Conservation (phyloP, 92 coral and sea anemone species). For the Meandrina meandrites region DNA sequence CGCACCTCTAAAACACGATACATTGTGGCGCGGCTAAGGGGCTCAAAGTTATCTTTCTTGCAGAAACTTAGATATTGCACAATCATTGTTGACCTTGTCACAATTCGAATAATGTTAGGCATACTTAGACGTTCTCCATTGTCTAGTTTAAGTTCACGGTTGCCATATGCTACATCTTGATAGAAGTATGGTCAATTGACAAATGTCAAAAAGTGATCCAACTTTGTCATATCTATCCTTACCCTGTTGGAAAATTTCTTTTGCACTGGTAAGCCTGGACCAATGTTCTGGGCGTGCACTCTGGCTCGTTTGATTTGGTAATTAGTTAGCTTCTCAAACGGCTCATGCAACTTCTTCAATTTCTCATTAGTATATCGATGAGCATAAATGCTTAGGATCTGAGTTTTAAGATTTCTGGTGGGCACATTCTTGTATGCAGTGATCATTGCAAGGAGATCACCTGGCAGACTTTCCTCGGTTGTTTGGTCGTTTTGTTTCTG, state of each 20-base stretch:
- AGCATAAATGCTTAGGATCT: conserved; percentile 5
- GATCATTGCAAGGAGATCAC: not conserved
- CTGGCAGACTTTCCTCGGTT: not conserved
- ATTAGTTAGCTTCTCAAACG: conserved; percentile 43
- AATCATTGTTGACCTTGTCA: conserved; percentile 39
- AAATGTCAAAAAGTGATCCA: not conserved
- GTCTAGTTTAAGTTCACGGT: conserved; percentile 15
- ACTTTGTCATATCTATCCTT: conserved; percentile 24
- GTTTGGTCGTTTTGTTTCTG: too few species aligned
- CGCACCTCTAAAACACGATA: conserved; percentile 10
- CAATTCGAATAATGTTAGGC: conserved; percentile 42
- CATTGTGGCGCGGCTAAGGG: conserved; percentile 21
- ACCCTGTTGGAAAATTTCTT: conserved; percentile 35
- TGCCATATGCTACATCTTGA: conserved; percentile 24
- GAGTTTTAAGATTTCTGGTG: conserved; percentile 15
- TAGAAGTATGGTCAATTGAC: conserved; percentile 7
- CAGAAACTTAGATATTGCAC: conserved; percentile 22
- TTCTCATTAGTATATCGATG: conserved; percentile 29
- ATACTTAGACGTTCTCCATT: conserved; percentile 31
- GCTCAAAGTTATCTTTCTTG: conserved; percentile 12
- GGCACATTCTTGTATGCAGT: conserved; percentile 24
- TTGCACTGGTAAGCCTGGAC: conserved; percentile 46
- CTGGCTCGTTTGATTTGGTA: conserved; percentile 38
- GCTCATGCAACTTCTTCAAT: conserved; percentile 45
- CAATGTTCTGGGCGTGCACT: conserved; percentile 27